Evolutionary conservation across 2,888 invertebrate genomes (phyloP).

Genomic region (Agonopterix subpropinquella): DNA sequence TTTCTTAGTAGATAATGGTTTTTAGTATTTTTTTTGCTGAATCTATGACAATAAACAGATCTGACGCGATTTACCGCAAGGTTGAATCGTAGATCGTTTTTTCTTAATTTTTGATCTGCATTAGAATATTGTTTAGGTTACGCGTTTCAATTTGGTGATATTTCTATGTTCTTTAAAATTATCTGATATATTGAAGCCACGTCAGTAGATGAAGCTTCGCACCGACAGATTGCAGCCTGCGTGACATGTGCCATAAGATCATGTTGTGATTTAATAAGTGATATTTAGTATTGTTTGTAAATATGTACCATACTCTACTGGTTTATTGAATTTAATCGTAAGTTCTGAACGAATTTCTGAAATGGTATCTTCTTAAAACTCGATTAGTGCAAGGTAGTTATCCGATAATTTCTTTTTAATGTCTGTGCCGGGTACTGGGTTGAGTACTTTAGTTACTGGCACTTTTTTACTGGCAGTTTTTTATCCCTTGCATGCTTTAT

Average conservation of each 20-base stretch:
- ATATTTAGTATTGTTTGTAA: conserved; percentile 75
- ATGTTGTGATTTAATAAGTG: conserved; percentile 74
- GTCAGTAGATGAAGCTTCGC: conserved; percentile 31
- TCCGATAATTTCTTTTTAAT: conserved; percentile 10
- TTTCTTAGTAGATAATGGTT: conserved; percentile 67
- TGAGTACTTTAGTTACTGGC: not conserved
- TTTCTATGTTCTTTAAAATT: conserved; percentile 39
- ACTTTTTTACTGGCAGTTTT: not conserved
- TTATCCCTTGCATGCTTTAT: conserved; percentile 11
- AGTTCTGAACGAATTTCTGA: conserved; percentile 39
- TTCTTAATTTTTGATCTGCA: conserved; percentile 61
- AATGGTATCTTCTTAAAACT: conserved; percentile 41
- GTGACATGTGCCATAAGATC: conserved; percentile 71
- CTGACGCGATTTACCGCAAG: conserved; percentile 56
- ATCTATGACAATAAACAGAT: conserved; percentile 78
- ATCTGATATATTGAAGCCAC: conserved; percentile 60
- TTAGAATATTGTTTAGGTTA: conserved; percentile 50
- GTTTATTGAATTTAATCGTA: conserved; percentile 56
- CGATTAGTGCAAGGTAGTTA: conserved; percentile 28
- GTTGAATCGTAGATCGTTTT: conserved; percentile 26
- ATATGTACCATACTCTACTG: conserved; percentile 69
- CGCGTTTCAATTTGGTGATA: conserved; percentile 60
- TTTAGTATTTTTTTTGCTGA: conserved; percentile 70
- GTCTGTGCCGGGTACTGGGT: not conserved
- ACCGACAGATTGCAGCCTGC: conserved; percentile 44